phyloP scores from a whole-genome alignment of 2,113 vertebrate species.

The Pteronura brasiliensis region DNA sequence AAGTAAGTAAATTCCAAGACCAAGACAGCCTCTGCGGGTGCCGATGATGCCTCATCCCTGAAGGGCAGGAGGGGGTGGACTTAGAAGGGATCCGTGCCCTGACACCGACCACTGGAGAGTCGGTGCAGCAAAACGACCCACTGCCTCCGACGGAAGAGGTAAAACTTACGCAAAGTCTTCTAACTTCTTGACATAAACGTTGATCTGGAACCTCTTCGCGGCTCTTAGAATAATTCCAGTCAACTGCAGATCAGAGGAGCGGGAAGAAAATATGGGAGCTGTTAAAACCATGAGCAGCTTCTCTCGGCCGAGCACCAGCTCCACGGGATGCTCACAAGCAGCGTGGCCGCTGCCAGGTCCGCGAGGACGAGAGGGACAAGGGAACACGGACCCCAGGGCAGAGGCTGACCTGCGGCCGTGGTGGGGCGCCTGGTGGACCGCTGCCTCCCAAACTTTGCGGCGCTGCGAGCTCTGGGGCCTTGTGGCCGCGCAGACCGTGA shows the following conservation, averaged over 20 bases:
- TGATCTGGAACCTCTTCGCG: constrained; percentile 93
- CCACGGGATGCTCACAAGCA: not conserved
- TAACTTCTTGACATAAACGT: constrained; percentile 86
- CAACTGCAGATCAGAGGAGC: constrained; percentile 83
- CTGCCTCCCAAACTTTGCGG: not conserved
- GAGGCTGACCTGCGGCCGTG: not conserved
- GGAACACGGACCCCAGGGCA: not conserved
- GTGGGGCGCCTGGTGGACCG: too few relatives aligned
- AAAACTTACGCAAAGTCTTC: constrained; percentile 88
- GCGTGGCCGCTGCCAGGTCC: not conserved
- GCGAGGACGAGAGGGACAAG: not conserved
- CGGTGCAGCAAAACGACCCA: not conserved
- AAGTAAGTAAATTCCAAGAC: not conserved
- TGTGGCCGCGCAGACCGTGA: not conserved
- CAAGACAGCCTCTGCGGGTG: not conserved
- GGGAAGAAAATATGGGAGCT: not conserved
- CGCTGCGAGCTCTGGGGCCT: not conserved
- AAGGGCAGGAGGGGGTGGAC: not conserved
- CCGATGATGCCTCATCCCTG: not conserved
- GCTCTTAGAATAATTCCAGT: constrained; percentile 91
- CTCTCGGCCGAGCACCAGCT: not conserved
- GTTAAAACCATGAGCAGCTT: not conserved
- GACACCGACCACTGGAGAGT: not conserved
- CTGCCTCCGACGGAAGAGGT: not conserved
- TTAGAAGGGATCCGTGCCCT: not conserved